phyloP scores from a whole-genome alignment of 2,888 invertebrate species.

The Tyria jacobaeae region DNA sequence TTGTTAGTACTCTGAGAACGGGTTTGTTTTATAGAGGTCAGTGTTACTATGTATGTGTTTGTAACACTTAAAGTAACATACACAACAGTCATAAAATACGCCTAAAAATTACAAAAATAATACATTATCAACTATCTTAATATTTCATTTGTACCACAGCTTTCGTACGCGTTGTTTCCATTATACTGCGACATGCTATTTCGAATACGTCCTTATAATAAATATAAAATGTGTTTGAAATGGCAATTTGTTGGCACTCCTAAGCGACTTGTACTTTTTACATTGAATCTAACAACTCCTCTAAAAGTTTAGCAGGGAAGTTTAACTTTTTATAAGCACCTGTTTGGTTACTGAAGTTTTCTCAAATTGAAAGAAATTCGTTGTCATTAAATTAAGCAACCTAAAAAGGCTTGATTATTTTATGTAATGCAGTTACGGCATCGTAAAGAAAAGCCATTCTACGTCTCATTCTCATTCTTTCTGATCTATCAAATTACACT shows the following conservation, averaged over 20 bases:
- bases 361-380: not conserved
- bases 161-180: conserved; percentile 56
- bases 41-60: no score
- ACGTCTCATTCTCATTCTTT: no score
- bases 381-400: not conserved
- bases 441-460: no score
- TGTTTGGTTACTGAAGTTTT: not conserved
- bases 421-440: no score
- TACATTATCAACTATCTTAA: not conserved
- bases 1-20: no score
- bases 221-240: conserved; percentile 54
- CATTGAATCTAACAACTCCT: conserved; percentile 15
- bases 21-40: no score
- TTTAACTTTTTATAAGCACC: not conserved
- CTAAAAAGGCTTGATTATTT: not conserved
- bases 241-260: conserved; percentile 52
- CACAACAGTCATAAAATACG: no score
- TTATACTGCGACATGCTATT: conserved; percentile 60
- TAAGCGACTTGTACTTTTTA: conserved; percentile 31
- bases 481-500: not conserved
- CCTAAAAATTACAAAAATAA: not conserved
- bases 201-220: conserved; percentile 57
- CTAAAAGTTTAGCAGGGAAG: conserved; percentile 12
- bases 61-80: no score
- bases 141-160: conserved; percentile 41